A percentile compares a stretch with the other conserved stretches of the same genome.
These are phyloP conservation scores for Limnephilus lunatus DNA, from an alignment of 2,888 invertebrate species.

Conservation along the genomic window DNA sequence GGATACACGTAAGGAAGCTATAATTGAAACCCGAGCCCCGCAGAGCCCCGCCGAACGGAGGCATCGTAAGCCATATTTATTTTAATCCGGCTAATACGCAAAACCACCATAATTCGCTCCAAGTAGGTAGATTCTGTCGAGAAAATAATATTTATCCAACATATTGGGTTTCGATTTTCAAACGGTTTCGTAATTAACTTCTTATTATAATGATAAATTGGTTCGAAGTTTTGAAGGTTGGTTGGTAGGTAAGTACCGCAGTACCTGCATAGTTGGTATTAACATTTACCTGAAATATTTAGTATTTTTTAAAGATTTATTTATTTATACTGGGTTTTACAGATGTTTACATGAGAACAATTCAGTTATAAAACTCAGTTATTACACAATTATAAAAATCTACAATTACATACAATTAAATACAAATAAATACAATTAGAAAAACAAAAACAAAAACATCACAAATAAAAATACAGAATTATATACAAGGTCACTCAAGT, in stretches of 20 bases:
- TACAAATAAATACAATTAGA: too few relatives aligned
- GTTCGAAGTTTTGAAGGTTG: background rate
- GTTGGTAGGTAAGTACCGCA: background rate
- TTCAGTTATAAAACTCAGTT: too few relatives aligned
- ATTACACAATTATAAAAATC: too few relatives aligned
- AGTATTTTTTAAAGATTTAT: too few relatives aligned
- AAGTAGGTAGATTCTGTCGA: background rate
- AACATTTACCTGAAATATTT: too few relatives aligned
- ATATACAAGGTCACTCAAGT: too few relatives aligned
- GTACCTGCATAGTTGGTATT: too few relatives aligned
- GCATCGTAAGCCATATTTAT: background rate
- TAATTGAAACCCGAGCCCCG: constrained; percentile 36
- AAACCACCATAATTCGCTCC: background rate
- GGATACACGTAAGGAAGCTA: constrained; percentile 15
- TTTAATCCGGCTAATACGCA: background rate
- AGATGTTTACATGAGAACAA: too few relatives aligned
- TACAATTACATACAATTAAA: too few relatives aligned
- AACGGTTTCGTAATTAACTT: background rate
- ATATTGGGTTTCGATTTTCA: background rate
- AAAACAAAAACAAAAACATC: too few relatives aligned
- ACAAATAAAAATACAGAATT: too few relatives aligned
- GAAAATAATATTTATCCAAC: constrained; percentile 32
- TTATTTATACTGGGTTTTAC: too few relatives aligned
- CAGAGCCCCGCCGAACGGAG: background rate
- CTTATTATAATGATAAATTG: background rate